Base-by-base conservation (phyloP, 2,888 invertebrate genomes). In the Melolontha melolontha region DNA sequence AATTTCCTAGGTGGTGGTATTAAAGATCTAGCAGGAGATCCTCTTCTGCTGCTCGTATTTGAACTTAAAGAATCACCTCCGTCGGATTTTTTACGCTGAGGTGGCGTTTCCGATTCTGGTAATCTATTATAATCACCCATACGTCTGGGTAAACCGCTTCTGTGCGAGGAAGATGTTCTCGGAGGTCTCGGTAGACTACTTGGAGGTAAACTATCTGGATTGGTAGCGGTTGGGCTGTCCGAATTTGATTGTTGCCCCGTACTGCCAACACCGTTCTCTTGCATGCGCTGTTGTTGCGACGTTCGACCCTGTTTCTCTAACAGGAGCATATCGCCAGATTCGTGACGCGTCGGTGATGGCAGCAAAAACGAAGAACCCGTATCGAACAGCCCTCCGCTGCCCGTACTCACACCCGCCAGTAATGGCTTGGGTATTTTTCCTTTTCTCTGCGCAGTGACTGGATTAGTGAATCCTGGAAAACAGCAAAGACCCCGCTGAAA, bases 401-500 rank as follows among this genome's bases (percentile, higher is more conserved):
- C 71, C 65, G 81, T 78, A 72, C 81, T 86, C 82, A 89, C 87
- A 88, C 88, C 84, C 87, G 88, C 89, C 89, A 90, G 82, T 88
- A 91, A 80, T 89, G 90, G 88, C 85, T 90, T 87, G 89, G 90
- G 86, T 87, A 90, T 86, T 89, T 90, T 89, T 88, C 89, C 89
- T 87, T 90, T 89, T 90, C 90, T 85, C 87, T 89, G 86, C 88
- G 89, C 83, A 89, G 89, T 85, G 88, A 90, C 86, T 88, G 90
- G 87, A 89, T 90, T 88, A 89, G 90, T 85, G 89, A 91, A 88
- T 87, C 90, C 90, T 88, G 92, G 92, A 89, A 93, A 92, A 87
- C 92, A 93, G 89, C 93, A 93, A 79, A 92, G 89, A 80, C 91
- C 92, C 78, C 92, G 91, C 92, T 93, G 89, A 88, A 89, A 85